Evolutionary conservation across 2,113 vertebrate genomes (phyloP).

Genomic region (Aegithalos caudatus): DNA sequence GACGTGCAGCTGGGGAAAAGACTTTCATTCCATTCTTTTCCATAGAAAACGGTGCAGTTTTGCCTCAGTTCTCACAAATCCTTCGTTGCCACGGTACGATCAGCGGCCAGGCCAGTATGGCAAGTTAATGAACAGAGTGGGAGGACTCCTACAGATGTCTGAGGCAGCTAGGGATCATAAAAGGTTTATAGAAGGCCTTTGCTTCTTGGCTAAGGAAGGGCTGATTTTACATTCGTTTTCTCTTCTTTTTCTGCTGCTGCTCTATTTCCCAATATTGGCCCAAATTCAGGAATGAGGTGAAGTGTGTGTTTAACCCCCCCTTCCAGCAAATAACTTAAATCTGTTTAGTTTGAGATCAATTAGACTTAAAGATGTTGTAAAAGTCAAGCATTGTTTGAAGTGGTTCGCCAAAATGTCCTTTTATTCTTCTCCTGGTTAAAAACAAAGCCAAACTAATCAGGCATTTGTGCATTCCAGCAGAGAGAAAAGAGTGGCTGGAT

Average conservation of each 20-base stretch:
- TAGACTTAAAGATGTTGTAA: neutral
- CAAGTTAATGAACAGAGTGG: neutral
- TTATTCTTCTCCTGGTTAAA: neutral
- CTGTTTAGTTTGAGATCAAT: neutral
- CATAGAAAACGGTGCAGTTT: neutral
- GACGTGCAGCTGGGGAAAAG: neutral
- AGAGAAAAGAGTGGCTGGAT: neutral
- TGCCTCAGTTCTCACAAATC: slow-evolving; percentile 7
- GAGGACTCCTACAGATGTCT: slow-evolving; percentile 31
- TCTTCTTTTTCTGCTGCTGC: neutral
- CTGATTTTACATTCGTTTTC: neutral
- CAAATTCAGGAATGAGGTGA: neutral
- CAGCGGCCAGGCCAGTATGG: neutral
- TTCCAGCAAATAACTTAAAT: neutral
- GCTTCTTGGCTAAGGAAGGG: neutral
- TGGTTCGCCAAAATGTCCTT: neutral
- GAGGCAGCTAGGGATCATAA: neutral
- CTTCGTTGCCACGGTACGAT: neutral
- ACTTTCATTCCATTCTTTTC: neutral
- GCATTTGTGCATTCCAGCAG: neutral
- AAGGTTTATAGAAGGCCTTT: neutral
- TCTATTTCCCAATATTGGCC: neutral
- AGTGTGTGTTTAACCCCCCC: neutral
- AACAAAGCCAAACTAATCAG: neutral
- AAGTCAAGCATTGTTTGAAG: neutral